A percentile compares a stretch with the other conserved stretches of the same genome.
Conservation (phyloP, 2,888 invertebrate genomes). For the Pyrrhia umbra region DNA sequence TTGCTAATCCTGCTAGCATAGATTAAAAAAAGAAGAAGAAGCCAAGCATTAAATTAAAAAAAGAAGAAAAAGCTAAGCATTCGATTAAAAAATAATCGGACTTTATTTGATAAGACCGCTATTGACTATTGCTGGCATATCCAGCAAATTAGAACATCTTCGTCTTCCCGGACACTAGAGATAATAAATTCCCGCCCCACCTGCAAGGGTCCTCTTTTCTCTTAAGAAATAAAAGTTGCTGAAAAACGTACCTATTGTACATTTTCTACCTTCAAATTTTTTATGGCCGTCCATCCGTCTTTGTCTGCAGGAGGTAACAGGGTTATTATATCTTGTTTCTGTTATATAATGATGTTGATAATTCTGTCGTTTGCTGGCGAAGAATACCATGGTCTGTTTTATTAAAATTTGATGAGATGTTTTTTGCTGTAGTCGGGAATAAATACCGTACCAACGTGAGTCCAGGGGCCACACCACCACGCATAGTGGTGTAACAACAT, state of each 20-base stretch:
- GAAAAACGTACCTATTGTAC: conserved; percentile 68
- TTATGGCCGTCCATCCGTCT: conserved; percentile 59
- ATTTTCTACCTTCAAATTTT: conserved; percentile 55
- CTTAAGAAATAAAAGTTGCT: conserved; percentile 71
- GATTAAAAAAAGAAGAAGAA: too few relatives aligned
- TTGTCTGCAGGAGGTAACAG: conserved; percentile 52
- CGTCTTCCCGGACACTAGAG: conserved; percentile 58
- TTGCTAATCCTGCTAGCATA: too few relatives aligned
- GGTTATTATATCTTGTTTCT: conserved; percentile 51
- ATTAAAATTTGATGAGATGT: neutral
- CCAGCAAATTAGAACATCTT: conserved; percentile 30
- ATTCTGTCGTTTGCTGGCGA: conserved; percentile 31
- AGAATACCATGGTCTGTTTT: neutral
- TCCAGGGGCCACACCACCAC: too few relatives aligned
- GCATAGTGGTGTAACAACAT: too few relatives aligned
- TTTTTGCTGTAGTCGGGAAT: too few relatives aligned
- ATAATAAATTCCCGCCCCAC: conserved; percentile 70
- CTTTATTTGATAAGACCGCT: too few relatives aligned
- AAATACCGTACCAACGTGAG: too few relatives aligned
- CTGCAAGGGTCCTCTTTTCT: conserved; percentile 71
- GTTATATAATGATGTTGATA: conserved; percentile 33
- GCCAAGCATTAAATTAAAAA: too few relatives aligned
- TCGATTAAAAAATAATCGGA: too few relatives aligned
- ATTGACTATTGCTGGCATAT: conserved; percentile 5
- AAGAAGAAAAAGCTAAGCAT: too few relatives aligned